Percentiles rank a stretch among this genome's conserved stretches.
Evolutionary conservation across 2,113 vertebrate species (phyloP).

Genomic region (Chlorodrepanis virens): DNA sequence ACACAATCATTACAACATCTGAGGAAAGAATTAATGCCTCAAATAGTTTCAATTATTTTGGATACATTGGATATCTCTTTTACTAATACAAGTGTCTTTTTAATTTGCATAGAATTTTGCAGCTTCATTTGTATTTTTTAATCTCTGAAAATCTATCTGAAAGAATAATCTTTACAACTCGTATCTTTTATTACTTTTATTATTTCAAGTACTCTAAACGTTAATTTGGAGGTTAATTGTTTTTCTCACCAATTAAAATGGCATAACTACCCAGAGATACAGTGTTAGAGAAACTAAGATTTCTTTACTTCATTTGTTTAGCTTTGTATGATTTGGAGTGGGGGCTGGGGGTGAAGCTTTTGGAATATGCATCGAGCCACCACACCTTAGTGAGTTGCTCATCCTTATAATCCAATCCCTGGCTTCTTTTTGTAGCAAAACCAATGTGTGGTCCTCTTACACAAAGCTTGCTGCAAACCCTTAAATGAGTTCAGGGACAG

Average conservation of each 20-base stretch:
- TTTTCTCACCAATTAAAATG: not conserved
- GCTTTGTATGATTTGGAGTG: rapidly evolving
- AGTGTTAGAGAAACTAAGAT: not conserved
- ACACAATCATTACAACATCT: not conserved
- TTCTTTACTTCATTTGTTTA: not conserved
- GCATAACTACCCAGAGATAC: not conserved
- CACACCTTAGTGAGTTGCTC: not conserved
- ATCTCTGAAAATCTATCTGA: not conserved
- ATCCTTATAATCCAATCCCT: not conserved
- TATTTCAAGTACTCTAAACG: not conserved
- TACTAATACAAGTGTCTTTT: not conserved
- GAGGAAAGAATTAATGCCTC: not conserved
- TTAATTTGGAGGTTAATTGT: not conserved
- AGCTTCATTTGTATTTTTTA: not conserved
- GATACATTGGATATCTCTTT: not conserved
- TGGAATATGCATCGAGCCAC: not conserved
- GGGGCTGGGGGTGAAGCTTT: rapidly evolving
- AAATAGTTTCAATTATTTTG: not conserved
- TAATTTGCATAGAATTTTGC: not conserved
- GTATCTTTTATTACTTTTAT: not conserved
- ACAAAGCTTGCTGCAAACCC: not conserved
- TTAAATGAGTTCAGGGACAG: not conserved
- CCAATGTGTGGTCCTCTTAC: not conserved
- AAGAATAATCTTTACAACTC: not conserved
- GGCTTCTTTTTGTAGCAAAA: not conserved